Conservation (phyloP, 2,888 invertebrate species). For the Steinernema scapterisci region DNA sequence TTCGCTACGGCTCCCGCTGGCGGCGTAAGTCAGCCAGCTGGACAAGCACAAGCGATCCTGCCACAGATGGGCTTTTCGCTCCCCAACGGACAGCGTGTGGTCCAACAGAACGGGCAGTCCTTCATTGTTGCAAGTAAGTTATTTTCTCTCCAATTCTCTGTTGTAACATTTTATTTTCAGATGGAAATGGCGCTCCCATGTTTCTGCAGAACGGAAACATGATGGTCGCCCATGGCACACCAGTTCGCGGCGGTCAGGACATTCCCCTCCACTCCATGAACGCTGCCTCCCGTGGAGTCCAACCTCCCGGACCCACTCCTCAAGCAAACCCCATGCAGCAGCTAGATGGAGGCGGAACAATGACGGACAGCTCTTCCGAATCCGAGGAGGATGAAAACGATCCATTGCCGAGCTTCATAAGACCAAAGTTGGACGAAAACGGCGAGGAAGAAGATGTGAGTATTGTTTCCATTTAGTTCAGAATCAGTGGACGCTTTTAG, state of each 20-base stretch:
- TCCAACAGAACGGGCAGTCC: not conserved
- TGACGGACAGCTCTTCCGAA: conserved; percentile 54
- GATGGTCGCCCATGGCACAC: conserved; percentile 24
- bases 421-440: conserved; percentile 46
- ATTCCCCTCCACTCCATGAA: not conserved
- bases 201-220: conserved; percentile 5
- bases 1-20: not conserved
- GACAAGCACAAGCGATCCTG: conserved; percentile 14
- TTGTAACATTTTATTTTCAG: not conserved
- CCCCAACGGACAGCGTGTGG: not conserved
- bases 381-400: conserved; percentile 46
- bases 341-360: conserved; percentile 57
- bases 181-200: not conserved
- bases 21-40: not conserved
- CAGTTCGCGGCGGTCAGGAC: not conserved
- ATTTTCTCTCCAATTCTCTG: too few relatives aligned
- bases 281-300: too few relatives aligned
- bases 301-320: not conserved
- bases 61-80: not conserved
- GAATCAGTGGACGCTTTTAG: conserved; percentile 34
- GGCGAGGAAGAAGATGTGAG: not conserved
- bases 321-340: conserved; percentile 44
- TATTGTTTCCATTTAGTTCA: conserved; percentile 14
- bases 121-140: not conserved
- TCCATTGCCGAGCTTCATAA: conserved; percentile 47